Evolutionary conservation across 2,113 vertebrate species (phyloP).

Genomic region (Plecturocebus donacophilus): DNA sequence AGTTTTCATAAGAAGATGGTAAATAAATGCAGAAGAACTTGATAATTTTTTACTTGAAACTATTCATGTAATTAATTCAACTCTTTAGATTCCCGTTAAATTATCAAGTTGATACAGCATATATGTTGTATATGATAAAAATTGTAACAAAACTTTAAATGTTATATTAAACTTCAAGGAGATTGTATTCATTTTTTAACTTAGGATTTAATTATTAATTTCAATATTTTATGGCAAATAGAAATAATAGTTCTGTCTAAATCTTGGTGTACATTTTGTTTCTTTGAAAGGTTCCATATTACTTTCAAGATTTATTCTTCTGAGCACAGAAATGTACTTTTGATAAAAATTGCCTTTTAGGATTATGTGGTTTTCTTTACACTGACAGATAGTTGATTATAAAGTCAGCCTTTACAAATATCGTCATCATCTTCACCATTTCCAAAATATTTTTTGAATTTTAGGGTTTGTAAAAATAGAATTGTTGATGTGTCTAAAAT

Average conservation of each 20-base stretch:
- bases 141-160: not conserved
- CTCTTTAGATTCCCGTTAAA: not conserved
- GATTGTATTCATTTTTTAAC: not conserved
- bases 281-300: not conserved
- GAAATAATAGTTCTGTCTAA: not conserved
- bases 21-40: not conserved
- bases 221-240: not conserved
- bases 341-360: conserved; percentile 24
- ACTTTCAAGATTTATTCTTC: not conserved
- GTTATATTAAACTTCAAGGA: not conserved
- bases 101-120: not conserved
- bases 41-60: not conserved
- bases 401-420: not conserved
- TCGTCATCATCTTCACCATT: not conserved
- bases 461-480: not conserved
- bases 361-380: not conserved
- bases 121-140: not conserved
- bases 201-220: not conserved
- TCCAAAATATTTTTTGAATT: not conserved
- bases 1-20: not conserved
- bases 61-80: not conserved
- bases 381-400: not conserved
- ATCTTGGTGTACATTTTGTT: not conserved
- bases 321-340: not conserved
- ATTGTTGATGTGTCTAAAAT: not conserved